Evolutionary conservation across 2,113 vertebrate genomes (phyloP).

Genomic region (Regulus satrapa): DNA sequence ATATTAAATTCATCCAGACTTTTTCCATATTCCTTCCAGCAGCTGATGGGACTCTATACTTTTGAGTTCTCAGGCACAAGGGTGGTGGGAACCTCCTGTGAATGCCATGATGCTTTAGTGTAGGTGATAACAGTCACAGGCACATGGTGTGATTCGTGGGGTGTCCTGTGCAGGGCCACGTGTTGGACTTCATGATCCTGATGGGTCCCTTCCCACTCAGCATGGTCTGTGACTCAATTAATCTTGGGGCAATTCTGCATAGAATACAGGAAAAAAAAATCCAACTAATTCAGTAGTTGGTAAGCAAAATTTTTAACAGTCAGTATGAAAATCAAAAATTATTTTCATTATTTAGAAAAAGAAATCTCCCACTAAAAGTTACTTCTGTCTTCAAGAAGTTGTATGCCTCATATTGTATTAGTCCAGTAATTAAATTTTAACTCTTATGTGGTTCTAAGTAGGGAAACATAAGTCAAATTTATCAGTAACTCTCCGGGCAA

Average conservation of each 20-base stretch:
- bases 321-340: background rate
- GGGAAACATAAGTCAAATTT: background rate
- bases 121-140: background rate
- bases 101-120: background rate
- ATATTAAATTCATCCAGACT: rapidly evolving
- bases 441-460: background rate
- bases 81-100: background rate
- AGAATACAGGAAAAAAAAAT: background rate
- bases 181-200: background rate
- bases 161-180: background rate
- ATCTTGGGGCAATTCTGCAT: background rate
- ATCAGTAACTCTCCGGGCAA: background rate
- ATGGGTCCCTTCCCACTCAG: background rate
- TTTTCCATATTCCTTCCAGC: background rate
- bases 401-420: background rate
- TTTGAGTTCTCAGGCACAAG: background rate
- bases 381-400: background rate
- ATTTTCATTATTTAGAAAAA: background rate
- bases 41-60: background rate
- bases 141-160: background rate
- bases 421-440: background rate
- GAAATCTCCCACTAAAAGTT: background rate
- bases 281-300: background rate
- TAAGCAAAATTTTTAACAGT: background rate
- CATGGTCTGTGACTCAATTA: background rate